Conservation (phyloP, 2,888 invertebrate genomes). For the Cantharis rustica region DNA sequence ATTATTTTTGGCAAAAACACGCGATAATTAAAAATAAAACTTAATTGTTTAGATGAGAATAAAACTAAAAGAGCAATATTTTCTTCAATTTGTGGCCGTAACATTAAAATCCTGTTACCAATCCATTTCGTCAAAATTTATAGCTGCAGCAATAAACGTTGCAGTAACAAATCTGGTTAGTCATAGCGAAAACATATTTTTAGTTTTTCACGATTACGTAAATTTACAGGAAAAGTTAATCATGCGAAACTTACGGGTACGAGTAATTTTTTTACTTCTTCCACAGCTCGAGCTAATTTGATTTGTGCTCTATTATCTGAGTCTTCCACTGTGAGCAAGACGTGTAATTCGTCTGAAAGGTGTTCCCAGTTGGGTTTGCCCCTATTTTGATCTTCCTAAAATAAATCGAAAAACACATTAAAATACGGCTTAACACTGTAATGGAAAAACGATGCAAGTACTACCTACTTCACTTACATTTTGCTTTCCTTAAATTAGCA, state of each 20-base stretch:
- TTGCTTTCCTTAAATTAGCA: constrained; percentile 1
- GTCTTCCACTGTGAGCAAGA: constrained; percentile 98
- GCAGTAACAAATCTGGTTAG: background rate
- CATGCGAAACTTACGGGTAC: constrained; percentile 80
- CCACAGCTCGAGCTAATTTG: constrained; percentile 93
- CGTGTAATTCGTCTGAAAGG: constrained; percentile 97
- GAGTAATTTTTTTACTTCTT: constrained; percentile 97
- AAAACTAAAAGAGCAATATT: background rate
- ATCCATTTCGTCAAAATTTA: background rate
- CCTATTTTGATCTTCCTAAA: constrained; percentile 96
- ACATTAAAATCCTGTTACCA: background rate
- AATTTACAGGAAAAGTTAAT: background rate
- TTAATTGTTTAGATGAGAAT: background rate
- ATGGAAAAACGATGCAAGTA: background rate
- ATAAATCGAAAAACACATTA: background rate
- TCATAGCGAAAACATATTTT: background rate
- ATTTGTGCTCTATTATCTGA: constrained; percentile 95
- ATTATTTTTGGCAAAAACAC: background rate
- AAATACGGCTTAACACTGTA: background rate
- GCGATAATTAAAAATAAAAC: background rate
- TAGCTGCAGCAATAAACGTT: background rate
- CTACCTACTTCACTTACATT: background rate
- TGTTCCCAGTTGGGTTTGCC: constrained; percentile 99
- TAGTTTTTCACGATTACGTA: background rate
- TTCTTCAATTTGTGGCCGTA: background rate